A percentile compares a stretch with the other conserved stretches of the same genome.
Conservation (phyloP, 2,888 invertebrate species). For the Eristalinus sepulchralis region DNA sequence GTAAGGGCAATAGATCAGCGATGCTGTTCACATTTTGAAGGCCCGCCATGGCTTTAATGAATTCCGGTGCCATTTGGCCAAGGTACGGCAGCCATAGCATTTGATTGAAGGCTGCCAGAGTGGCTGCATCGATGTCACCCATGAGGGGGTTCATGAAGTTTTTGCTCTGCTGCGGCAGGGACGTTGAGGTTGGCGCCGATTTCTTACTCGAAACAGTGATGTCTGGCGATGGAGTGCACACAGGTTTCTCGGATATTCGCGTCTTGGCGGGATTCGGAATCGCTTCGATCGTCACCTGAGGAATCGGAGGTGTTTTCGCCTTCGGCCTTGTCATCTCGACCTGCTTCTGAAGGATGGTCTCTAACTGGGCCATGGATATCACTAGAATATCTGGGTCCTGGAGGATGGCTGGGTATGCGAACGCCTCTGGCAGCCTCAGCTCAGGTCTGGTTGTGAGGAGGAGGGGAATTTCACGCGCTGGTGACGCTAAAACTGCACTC, state of each 20-base stretch:
- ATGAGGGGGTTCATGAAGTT: conserved; percentile 69
- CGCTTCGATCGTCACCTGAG: conserved; percentile 72
- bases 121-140: conserved; percentile 86
- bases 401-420: conserved; percentile 87
- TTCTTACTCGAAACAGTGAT: conserved; percentile 62
- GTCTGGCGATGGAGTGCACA: conserved; percentile 46
- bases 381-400: conserved; percentile 90
- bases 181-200: conserved; percentile 9
- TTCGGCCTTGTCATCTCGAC: conserved; percentile 76
- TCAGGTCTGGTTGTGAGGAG: conserved; percentile 87
- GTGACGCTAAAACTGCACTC: conserved; percentile 86
- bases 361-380: conserved; percentile 88
- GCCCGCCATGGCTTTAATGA: conserved; percentile 80
- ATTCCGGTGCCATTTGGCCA: conserved; percentile 81
- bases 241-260: conserved; percentile 31
- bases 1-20: conserved; percentile 75
- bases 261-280: conserved; percentile 66
- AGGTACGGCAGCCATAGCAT: conserved; percentile 89
- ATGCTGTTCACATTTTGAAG: conserved; percentile 74
- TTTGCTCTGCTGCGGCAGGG: conserved; percentile 46
- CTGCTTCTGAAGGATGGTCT: conserved; percentile 84
- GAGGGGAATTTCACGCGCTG: conserved; percentile 89
- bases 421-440: conserved; percentile 87
- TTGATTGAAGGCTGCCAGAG: conserved; percentile 86
- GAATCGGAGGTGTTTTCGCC: conserved; percentile 75